Base-by-base conservation (phyloP, 2,888 invertebrate genomes). In the Standfussiana lucernea region DNA sequence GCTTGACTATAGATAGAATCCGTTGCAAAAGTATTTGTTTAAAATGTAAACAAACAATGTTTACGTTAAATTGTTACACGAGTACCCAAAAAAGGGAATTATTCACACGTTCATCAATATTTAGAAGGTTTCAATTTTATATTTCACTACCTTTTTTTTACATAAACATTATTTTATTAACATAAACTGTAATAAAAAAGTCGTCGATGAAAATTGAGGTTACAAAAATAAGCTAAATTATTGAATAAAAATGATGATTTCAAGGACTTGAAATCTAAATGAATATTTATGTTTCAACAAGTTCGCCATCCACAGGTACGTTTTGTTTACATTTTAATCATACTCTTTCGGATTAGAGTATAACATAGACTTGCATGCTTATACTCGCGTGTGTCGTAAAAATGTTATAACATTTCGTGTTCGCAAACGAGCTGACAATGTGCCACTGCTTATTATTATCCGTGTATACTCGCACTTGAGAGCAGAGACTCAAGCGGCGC, bases 311-410 rank as follows among this genome's bases (percentile, higher is more conserved):
- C 24, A 37, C 13, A 13, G 24, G 13, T 37, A n/a, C 2, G 7
- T n/a, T 62, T 62, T 56, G n/a, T 35, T 35, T 56, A 45, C 11
- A 56, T 10, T 21, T 73, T 15, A 4, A 4, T 42, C 8, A 15
- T 0, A 21, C n/a, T 10, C 5, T 15, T 71, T 35, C 42, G 7
- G 15, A 8, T 28, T 21, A 6, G 24, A 15, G 18, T n/a, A n/a
- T 21, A 24, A 24, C 40, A 50, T 37, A 62, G 28, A 35, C 45
- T 42, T 50, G 50, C 66, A 66, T 83, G 72, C 28, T 53, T 67
- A 45, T 37, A 73, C 71, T 77, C 59, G 78, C 82, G 74, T 81
- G 84, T 15, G 68, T 75, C 68, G 69, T 84, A 83, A 84, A 84
- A 77, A 73, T 71, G 61, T 78, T 67, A 72, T 72, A 82, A 70